phyloP scores from a whole-genome alignment of 2,113 vertebrate species.

The Sisor rabdophorus region DNA sequence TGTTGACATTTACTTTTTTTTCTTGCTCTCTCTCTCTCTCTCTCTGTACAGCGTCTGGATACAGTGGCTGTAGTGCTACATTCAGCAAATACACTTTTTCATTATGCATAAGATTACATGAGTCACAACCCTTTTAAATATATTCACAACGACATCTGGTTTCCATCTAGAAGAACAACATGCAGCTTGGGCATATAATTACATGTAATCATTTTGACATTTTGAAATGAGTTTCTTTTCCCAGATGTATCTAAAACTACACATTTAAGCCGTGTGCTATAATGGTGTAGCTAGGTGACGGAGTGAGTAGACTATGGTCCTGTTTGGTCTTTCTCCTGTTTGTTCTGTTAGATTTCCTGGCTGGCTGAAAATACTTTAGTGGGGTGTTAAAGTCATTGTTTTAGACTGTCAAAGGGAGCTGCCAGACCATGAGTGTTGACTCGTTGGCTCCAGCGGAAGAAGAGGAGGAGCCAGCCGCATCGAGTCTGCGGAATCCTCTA shows the following conservation, averaged over 20 bases:
- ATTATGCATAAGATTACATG: slow-evolving; percentile 21
- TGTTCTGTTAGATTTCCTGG: slow-evolving; percentile 3
- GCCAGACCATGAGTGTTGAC: slow-evolving; percentile 81
- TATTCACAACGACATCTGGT: slow-evolving; percentile 37
- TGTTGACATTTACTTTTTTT: slow-evolving; percentile 23
- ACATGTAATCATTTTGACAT: slow-evolving; percentile 29
- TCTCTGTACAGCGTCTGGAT: slow-evolving; percentile 13
- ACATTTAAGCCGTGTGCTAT: neutral
- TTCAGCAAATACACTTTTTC: slow-evolving; percentile 32
- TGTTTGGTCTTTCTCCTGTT: slow-evolving; percentile 18
- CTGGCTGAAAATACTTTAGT: neutral
- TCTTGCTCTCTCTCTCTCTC: too few relatives aligned
- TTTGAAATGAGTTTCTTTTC: slow-evolving; percentile 27
- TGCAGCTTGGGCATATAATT: slow-evolving; percentile 25
- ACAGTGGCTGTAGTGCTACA: slow-evolving; percentile 21
- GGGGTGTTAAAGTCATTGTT: neutral
- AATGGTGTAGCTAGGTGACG: neutral
- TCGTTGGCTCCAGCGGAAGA: slow-evolving; percentile 54
- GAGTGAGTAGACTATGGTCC: neutral
- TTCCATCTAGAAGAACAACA: slow-evolving; percentile 40
- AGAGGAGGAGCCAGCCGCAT: neutral
- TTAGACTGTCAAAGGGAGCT: slow-evolving; percentile 77
- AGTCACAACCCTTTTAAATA: slow-evolving; percentile 33
- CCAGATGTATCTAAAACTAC: neutral
- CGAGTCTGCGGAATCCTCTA: slow-evolving; percentile 74